Percentiles rank a stretch among this genome's conserved stretches.
Evolutionary conservation across 64 coral and sea anemone genomes (phyloP).

Genomic region (Orbicella faveolata): DNA sequence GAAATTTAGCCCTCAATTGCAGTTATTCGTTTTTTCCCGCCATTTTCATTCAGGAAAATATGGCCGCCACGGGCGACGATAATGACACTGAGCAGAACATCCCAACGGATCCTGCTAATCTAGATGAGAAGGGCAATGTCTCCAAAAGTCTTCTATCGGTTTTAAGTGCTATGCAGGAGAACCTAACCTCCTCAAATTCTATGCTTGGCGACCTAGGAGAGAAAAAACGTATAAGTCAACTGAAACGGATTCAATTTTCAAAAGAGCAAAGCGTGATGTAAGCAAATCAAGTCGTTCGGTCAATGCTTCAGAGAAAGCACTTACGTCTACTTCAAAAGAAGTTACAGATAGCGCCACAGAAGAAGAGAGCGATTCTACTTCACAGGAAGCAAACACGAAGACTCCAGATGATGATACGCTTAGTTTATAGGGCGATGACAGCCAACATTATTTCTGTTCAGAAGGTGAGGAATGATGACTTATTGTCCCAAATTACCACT

Average conservation of each 20-base stretch:
- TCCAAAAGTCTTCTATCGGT: slow-evolving; percentile 9
- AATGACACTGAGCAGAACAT: no score
- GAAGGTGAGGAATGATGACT: slow-evolving; percentile 40
- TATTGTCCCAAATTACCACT: slow-evolving; percentile 38
- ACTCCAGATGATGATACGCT: slow-evolving; percentile 21
- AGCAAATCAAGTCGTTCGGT: neutral
- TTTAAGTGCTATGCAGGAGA: neutral
- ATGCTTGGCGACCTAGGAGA: neutral
- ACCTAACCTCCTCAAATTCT: neutral
- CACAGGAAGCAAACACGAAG: slow-evolving; percentile 18
- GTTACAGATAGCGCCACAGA: slow-evolving; percentile 3
- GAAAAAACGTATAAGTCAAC: slow-evolving; percentile 10
- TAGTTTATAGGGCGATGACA: slow-evolving; percentile 40
- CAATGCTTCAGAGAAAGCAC: slow-evolving; percentile 1
- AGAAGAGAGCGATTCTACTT: slow-evolving; percentile 18
- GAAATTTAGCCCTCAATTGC: no score
- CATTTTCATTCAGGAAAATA: no score
- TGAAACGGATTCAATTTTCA: neutral
- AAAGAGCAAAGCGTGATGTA: neutral
- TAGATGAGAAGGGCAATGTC: neutral
- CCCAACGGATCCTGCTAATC: no score
- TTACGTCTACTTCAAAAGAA: neutral
- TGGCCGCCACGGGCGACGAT: no score
- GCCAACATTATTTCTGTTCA: neutral
- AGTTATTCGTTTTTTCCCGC: no score